Percentiles rank a stretch among this genome's conserved stretches.
phyloP scores from a whole-genome alignment of 1,140 invertebrate genomes.

The Aphelinus atriplicis region DNA sequence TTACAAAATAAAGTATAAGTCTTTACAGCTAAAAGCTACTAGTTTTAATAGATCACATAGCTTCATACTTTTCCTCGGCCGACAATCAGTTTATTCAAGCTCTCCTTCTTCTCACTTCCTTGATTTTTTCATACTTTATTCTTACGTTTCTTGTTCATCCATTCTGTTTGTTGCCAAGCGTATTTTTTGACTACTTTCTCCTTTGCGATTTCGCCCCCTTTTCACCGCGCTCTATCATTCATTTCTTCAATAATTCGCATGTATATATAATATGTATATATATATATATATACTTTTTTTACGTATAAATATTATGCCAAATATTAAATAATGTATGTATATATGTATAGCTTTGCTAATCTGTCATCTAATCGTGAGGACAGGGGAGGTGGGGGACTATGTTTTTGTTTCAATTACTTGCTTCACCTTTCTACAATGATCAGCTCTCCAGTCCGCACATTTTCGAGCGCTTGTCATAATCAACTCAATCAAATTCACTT shows the following conservation, averaged over 20 bases:
- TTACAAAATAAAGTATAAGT: constrained; percentile 69
- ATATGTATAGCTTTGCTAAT: constrained; percentile 58
- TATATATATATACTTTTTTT: constrained; percentile 53
- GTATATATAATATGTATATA: constrained; percentile 41
- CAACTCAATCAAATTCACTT: constrained; percentile 2
- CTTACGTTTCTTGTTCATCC: constrained; percentile 20
- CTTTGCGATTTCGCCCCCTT: constrained; percentile 15
- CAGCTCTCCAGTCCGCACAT: too few species aligned
- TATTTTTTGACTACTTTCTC: constrained; percentile 27
- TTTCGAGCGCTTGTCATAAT: too few species aligned
- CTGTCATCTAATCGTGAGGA: constrained; percentile 54
- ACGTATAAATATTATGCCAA: constrained; percentile 64
- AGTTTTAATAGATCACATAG: constrained; percentile 67
- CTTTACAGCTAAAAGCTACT: constrained; percentile 68
- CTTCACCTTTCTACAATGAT: constrained; percentile 19
- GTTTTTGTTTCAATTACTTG: constrained; percentile 32
- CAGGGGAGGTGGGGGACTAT: constrained; percentile 50
- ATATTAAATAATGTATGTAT: constrained; percentile 62
- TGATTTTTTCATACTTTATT: constrained; percentile 18
- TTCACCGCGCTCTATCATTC: constrained; percentile 33
- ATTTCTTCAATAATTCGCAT: constrained; percentile 42
- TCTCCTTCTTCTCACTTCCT: constrained; percentile 11
- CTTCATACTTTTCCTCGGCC: constrained; percentile 49
- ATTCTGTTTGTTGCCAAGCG: not conserved
- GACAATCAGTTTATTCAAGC: constrained; percentile 19